Percentiles rank a stretch among this genome's conserved stretches.
These are phyloP conservation scores for Nycteola revayana DNA, from an alignment of 2,888 invertebrate species.

Conservation along the genomic window DNA sequence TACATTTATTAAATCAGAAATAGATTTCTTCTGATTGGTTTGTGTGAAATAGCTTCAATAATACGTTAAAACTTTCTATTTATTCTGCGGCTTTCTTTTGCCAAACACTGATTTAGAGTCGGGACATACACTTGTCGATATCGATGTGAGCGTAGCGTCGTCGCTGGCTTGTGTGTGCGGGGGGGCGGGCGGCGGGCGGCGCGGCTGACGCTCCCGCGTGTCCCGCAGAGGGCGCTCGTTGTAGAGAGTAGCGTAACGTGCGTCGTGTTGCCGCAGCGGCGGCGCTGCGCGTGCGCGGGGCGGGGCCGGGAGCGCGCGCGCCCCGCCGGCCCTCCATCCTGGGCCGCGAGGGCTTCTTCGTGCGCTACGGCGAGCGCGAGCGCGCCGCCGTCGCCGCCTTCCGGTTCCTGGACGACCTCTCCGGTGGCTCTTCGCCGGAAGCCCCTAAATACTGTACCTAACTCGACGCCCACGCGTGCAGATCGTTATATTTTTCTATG, in stretches of 20 bases:
- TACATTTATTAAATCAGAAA: too few relatives aligned
- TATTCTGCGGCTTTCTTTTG: too few relatives aligned
- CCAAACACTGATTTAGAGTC: too few relatives aligned
- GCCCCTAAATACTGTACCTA: slow-evolving; percentile 73
- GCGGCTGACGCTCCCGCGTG: slow-evolving; percentile 55
- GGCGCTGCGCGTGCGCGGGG: slow-evolving; percentile 81
- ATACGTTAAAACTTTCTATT: too few relatives aligned
- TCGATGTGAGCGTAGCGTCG: slow-evolving; percentile 3
- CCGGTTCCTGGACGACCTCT: slow-evolving; percentile 89
- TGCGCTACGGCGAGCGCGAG: slow-evolving; percentile 89
- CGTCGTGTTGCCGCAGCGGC: slow-evolving; percentile 77
- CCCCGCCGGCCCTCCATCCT: slow-evolving; percentile 86
- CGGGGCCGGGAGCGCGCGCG: slow-evolving; percentile 76
- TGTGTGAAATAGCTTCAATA: too few relatives aligned
- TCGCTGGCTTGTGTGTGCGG: slow-evolving; percentile 21
- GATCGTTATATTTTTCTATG: slow-evolving; percentile 67
- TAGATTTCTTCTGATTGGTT: too few relatives aligned
- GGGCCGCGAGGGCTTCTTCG: slow-evolving; percentile 89
- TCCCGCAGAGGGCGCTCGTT: slow-evolving; percentile 60
- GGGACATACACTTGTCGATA: background rate
- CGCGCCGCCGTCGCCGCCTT: slow-evolving; percentile 89
- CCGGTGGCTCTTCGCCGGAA: slow-evolving; percentile 66
- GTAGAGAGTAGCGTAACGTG: slow-evolving; percentile 49
- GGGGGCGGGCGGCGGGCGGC: slow-evolving; percentile 18
- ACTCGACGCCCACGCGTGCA: slow-evolving; percentile 54